Percentiles rank a stretch among this genome's conserved stretches.
phyloP scores from a whole-genome alignment of 1,140 invertebrate genomes.

The Calycopis cecrops region DNA sequence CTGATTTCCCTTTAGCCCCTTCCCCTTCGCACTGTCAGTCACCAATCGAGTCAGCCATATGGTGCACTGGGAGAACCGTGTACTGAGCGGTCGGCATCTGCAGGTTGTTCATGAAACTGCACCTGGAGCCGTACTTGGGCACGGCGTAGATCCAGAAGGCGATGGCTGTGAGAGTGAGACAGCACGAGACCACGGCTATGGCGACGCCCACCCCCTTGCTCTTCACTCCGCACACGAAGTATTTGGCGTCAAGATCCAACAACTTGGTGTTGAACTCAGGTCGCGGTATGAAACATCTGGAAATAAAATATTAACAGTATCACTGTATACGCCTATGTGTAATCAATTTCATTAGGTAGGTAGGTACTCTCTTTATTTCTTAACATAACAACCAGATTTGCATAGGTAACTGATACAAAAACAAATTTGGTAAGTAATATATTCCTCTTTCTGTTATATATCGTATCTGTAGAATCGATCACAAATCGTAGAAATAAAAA shows the following conservation, averaged over 20 bases:
- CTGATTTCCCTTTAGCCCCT: no score
- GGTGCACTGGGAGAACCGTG: constrained; percentile 36
- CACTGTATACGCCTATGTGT: not conserved
- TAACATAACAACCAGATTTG: no score
- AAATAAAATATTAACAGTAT: constrained; percentile 25
- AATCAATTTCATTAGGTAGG: no score
- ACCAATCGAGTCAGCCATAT: no score
- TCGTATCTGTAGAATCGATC: no score
- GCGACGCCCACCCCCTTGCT: constrained; percentile 28
- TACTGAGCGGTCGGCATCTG: constrained; percentile 35
- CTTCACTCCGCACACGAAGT: constrained; percentile 35
- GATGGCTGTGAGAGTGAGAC: constrained; percentile 32
- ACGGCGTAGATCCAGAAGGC: constrained; percentile 49
- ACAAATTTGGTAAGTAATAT: no score
- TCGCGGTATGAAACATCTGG: constrained; percentile 54
- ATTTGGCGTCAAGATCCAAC: constrained; percentile 48
- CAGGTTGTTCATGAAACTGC: constrained; percentile 28
- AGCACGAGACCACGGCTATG: constrained; percentile 37
- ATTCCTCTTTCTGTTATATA: no score
- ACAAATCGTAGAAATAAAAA: no score
- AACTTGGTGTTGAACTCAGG: constrained; percentile 44
- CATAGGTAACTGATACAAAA: no score
- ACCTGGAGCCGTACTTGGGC: constrained; percentile 35
- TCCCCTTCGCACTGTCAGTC: no score
- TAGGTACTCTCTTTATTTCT: no score